Evolutionary conservation across 2,888 invertebrate species (phyloP), one percentile per base, ranked within the genome.

Genomic region (Leuctra nigra): DNA sequence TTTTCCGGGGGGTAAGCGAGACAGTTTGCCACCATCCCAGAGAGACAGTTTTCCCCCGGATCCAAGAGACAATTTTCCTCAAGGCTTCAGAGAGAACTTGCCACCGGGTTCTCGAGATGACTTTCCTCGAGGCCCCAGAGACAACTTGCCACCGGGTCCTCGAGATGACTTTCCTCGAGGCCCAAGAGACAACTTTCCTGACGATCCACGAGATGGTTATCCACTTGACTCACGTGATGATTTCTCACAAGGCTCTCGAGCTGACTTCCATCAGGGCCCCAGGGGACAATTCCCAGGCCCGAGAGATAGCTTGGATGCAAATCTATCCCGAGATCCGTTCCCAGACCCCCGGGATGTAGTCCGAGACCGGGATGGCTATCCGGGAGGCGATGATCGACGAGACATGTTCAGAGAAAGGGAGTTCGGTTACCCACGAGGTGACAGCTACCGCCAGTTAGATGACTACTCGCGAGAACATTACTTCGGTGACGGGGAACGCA

Each of bases 101-200:
- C 50, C 39, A 25, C 47, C 52, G 25, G 39, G 11, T 29, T 29
- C 29, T 29, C 29, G 29, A 29, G 29, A 29, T 29, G 18, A 18
- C 11, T 41, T 41, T 41, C 41, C 29, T 14, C 29, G 25, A 33
- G 60, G 60, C n/a, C 53, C 60, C 9, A 57, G 57, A 35, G 52
- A 48, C 23, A 53, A 58, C 24, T 60, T 59, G 24, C 53, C 39
- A 38, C 29, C 16, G 24, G 44, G 55, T 25, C 48, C 39, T 16
- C 41, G 54, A 48, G 56, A 56, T 46, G 58, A 61, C 38, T 61
- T 57, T 11, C 6, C 29, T 35, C 53, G 44, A 20, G 60, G 57
- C 11, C 25, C 33, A 9, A 58, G 56, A 14, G 58, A 56, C 36
- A 48, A 48, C 22, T 55, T 55, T 48, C 9, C 18, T 14, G 41